phyloP scores from a whole-genome alignment of 2,888 invertebrate genomes.

The Mythimna ferrago region DNA sequence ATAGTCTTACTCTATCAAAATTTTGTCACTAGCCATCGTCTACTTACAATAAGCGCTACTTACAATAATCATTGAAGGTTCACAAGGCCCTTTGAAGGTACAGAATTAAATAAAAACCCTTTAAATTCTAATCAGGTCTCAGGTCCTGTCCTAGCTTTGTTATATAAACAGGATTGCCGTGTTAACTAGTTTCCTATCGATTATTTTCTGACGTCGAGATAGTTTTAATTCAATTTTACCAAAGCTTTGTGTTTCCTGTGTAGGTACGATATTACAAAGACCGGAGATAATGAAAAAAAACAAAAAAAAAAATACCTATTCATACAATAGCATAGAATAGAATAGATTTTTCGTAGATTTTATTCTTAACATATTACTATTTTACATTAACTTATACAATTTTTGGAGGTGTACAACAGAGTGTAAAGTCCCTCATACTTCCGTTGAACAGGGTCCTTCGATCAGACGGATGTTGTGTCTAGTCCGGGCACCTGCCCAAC shows the following conservation, averaged over 20 bases:
- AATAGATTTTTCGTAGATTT: no score
- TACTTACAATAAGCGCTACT: conserved; percentile 2
- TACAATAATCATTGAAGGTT: not conserved
- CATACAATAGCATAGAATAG: no score
- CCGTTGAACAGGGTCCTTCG: no score
- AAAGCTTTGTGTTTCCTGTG: not conserved
- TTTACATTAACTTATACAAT: no score
- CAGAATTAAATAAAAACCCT: conserved; percentile 46
- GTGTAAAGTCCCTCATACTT: no score
- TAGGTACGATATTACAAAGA: not conserved
- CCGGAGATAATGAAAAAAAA: no score
- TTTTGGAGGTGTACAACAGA: no score
- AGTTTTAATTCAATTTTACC: not conserved
- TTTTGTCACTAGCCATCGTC: not conserved
- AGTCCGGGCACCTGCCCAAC: no score
- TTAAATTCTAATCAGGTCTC: conserved; percentile 47
- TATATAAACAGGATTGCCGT: conserved; percentile 19
- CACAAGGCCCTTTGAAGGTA: conserved; percentile 3
- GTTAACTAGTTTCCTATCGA: conserved; percentile 19
- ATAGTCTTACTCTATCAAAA: not conserved
- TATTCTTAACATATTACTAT: no score
- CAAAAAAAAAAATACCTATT: no score
- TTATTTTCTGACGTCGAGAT: not conserved
- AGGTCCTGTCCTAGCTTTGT: conserved; percentile 4
- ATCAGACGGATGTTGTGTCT: no score